Percentiles rank a stretch among this genome's conserved stretches.
phyloP scores from a whole-genome alignment of 1,140 invertebrate genomes.

The Drosophila burlai region DNA sequence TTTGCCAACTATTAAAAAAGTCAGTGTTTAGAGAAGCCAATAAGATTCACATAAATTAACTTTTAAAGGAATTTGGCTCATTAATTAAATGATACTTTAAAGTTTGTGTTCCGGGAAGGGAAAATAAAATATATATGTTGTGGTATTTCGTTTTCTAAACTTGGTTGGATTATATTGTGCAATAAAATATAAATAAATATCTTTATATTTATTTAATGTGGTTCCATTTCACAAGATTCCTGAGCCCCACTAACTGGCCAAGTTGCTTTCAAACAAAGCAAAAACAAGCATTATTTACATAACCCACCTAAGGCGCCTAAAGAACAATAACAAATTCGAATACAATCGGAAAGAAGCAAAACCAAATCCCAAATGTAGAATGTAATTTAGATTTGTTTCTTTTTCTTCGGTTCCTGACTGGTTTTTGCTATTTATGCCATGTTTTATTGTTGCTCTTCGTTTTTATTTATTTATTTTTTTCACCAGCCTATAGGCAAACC shows the following conservation, averaged over 20 bases:
- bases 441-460: constrained; percentile 23
- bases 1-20: background rate
- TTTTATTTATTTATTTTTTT: constrained; percentile 3
- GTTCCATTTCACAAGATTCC: constrained; percentile 2
- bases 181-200: background rate
- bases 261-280: constrained; percentile 21
- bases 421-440: constrained; percentile 39
- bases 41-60: background rate
- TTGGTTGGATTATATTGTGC: background rate
- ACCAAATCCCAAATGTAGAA: background rate
- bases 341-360: background rate
- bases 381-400: constrained; percentile 22
- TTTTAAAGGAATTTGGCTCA: constrained; percentile 8
- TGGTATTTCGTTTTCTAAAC: background rate
- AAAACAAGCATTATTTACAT: constrained; percentile 29
- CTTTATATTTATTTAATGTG: background rate
- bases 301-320: constrained; percentile 19
- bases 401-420: constrained; percentile 29
- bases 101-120: background rate
- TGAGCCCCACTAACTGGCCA: background rate
- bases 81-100: background rate
- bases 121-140: background rate
- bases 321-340: constrained; percentile 18
- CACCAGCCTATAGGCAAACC: constrained; percentile 38
- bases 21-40: background rate